Percentiles rank a stretch among this genome's conserved stretches.
Conservation (phyloP, 2,797 vertebrate species). For the Platalea minor region DNA sequence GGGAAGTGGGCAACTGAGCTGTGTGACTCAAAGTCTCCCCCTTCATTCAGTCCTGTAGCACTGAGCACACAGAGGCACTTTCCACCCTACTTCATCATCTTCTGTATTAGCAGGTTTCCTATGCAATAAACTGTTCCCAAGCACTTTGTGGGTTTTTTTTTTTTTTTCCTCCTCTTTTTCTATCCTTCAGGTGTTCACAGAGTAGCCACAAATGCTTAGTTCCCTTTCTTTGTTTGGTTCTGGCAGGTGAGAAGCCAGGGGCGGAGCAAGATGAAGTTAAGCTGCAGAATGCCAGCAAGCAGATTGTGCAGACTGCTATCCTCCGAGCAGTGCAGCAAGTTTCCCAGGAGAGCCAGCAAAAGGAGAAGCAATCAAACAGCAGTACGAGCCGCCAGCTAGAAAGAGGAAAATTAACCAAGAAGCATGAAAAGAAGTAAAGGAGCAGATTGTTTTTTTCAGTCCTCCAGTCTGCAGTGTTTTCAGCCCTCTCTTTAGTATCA, state of each 20-base stretch:
- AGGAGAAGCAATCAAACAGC: conserved; percentile 18
- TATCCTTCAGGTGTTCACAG: background rate
- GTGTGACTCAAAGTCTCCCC: background rate
- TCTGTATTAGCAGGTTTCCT: background rate
- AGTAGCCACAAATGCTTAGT: background rate
- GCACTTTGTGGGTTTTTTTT: background rate
- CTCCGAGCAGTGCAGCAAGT: conserved; percentile 77
- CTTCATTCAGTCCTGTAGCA: background rate
- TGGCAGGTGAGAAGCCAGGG: conserved; percentile 74
- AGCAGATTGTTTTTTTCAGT: fast-evolving
- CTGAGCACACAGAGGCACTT: background rate
- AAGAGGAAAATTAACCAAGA: conserved; percentile 65
- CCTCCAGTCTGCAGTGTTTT: background rate
- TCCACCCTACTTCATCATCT: background rate
- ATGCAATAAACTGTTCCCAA: background rate
- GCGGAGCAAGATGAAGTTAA: conserved; percentile 75
- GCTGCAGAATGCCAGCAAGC: conserved; percentile 77
- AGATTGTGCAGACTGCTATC: conserved; percentile 79
- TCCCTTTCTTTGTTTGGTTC: background rate
- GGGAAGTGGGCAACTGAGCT: background rate
- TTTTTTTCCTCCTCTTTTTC: background rate
- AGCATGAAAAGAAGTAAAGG: conserved; percentile 75
- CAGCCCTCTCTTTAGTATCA: conserved; percentile 63
- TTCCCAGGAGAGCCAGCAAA: conserved; percentile 71
- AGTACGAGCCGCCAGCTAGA: conserved; percentile 40